Conservation (phyloP, 1,140 invertebrate genomes). For the Neotoxoptera formosana region DNA sequence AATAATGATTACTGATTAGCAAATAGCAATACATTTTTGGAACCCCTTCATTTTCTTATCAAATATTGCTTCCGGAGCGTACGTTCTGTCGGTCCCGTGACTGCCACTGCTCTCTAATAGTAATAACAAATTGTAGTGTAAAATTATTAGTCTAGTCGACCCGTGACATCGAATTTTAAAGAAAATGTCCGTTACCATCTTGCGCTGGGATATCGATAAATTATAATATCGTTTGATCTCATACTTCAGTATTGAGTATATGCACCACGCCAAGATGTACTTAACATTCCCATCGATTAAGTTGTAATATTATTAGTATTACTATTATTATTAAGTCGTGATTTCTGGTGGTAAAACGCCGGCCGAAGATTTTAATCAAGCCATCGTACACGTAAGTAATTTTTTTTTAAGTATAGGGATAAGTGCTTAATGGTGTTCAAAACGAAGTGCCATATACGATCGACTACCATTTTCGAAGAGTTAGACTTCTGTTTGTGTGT, state of each 20-base stretch:
- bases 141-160: not conserved
- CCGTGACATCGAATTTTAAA: not conserved
- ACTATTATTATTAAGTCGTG: not conserved
- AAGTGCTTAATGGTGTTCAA: not conserved
- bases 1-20: not conserved
- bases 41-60: conserved; percentile 2
- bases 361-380: not conserved
- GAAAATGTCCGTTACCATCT: not conserved
- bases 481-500: not conserved
- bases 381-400: conserved; percentile 22
- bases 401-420: not conserved
- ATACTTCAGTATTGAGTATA: not conserved
- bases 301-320: not conserved
- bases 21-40: not conserved
- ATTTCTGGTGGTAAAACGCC: conserved; percentile 31
- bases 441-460: not conserved
- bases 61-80: not conserved
- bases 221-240: not conserved
- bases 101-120: not conserved
- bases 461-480: not conserved
- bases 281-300: not conserved
- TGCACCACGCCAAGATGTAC: not conserved
- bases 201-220: not conserved
- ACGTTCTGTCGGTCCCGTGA: not conserved
- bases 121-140: not conserved